Conservation (phyloP, 2,797 vertebrate genomes). For the Phoebastria nigripes region DNA sequence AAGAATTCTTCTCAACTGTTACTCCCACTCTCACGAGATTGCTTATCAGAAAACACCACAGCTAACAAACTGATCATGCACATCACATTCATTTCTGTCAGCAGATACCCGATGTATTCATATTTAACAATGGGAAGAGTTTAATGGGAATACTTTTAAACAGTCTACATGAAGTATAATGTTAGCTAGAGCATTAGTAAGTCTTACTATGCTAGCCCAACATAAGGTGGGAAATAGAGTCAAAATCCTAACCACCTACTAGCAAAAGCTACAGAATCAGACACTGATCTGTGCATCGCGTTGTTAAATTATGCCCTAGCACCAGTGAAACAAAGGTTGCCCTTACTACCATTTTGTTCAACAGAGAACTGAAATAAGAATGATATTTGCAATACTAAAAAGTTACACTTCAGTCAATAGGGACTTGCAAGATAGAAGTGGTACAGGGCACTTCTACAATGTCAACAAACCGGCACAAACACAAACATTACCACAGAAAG, state of each 20-base stretch:
- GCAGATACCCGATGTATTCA: not conserved
- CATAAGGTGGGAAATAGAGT: not conserved
- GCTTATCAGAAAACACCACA: not conserved
- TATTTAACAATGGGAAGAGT: not conserved
- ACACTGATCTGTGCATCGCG: accelerated
- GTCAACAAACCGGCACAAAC: not conserved
- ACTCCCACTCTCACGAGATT: not conserved
- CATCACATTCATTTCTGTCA: not conserved
- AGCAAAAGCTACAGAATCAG: not conserved
- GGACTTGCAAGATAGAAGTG: not conserved
- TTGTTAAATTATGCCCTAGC: not conserved
- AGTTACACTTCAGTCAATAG: not conserved
- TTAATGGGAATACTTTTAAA: not conserved
- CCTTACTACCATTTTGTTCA: not conserved
- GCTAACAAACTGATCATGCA: not conserved
- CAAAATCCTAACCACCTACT: not conserved
- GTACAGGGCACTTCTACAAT: not conserved
- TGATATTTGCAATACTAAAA: not conserved
- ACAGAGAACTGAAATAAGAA: not conserved
- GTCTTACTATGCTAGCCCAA: not conserved
- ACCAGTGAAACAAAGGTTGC: not conserved
- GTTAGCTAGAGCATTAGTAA: not conserved
- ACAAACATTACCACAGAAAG: not conserved
- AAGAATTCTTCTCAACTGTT: not conserved
- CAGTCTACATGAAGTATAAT: not conserved